Conservation (phyloP, 2,113 vertebrate genomes). For the Takifugu bimaculatus region DNA sequence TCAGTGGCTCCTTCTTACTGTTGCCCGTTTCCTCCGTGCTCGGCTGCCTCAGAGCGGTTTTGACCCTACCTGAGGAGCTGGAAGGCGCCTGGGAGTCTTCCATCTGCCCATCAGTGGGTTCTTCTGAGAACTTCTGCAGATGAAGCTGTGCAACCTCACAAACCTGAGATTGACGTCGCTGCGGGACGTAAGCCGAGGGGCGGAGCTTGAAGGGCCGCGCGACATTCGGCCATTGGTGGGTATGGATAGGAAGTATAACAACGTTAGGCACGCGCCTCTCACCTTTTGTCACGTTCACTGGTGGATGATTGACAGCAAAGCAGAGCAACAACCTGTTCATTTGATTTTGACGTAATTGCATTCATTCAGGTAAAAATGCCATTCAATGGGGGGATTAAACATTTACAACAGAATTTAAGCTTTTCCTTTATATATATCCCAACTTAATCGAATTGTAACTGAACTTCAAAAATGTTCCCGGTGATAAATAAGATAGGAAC, state of each 20-base stretch:
- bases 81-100: constrained; percentile 27
- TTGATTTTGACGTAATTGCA: not conserved
- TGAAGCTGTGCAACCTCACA: constrained; percentile 19
- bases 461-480: no score
- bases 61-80: constrained; percentile 59
- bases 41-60: constrained; percentile 17
- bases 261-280: constrained; percentile 21
- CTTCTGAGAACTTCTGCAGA: constrained; percentile 13
- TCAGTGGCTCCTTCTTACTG: no score
- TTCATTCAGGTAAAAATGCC: not conserved
- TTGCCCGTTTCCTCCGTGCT: not conserved
- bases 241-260: constrained; percentile 36
- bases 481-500: no score
- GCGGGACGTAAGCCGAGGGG: constrained; percentile 52
- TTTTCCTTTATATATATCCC: no score
- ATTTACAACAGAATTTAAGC: no score
- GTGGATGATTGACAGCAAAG: constrained; percentile 11
- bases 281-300: constrained; percentile 15
- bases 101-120: constrained; percentile 15
- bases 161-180: constrained; percentile 24
- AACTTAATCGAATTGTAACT: no score
- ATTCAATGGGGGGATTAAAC: not conserved
- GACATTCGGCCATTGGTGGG: constrained; percentile 46
- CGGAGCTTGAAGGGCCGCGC: constrained; percentile 58
- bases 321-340: not conserved